Percentiles rank a stretch among this genome's conserved stretches.
These are phyloP conservation scores for Mizuhopecten yessoensis DNA, from an alignment of 1,140 invertebrate species.

Conservation along the genomic window DNA sequence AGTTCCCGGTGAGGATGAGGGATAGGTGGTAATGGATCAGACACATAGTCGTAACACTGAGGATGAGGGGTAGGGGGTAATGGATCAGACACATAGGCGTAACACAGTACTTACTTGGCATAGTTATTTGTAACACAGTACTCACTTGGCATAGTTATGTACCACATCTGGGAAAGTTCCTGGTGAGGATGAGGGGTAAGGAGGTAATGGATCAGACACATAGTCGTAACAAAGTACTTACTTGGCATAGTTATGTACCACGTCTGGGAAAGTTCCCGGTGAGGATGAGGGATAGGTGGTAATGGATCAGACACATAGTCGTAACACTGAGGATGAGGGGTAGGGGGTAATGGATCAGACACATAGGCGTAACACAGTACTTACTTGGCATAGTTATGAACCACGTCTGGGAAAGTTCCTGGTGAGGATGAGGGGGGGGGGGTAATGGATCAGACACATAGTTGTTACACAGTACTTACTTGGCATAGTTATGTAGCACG, in stretches of 20 bases:
- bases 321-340: slow-evolving; percentile 82
- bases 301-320: too few relatives aligned
- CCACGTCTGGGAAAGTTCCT: slow-evolving; percentile 88
- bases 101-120: slow-evolving; percentile 86
- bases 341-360: slow-evolving; percentile 85
- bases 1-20: slow-evolving; percentile 86
- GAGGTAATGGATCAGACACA: too few relatives aligned
- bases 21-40: slow-evolving; percentile 85
- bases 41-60: slow-evolving; percentile 88
- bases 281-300: too few relatives aligned
- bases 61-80: slow-evolving; percentile 85
- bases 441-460: slow-evolving; percentile 87
- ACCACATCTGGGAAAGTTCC: too few relatives aligned
- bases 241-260: too few relatives aligned
- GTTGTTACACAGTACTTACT: slow-evolving; percentile 86
- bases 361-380: slow-evolving; percentile 71
- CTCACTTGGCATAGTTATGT: too few relatives aligned
- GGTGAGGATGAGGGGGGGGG: slow-evolving; percentile 84
- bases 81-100: slow-evolving; percentile 86
- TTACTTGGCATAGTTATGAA: too few relatives aligned
- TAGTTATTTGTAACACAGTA: too few relatives aligned
- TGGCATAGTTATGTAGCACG: slow-evolving; percentile 86
- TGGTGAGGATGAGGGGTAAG: too few relatives aligned
- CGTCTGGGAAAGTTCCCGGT: too few relatives aligned
- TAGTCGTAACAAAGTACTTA: too few relatives aligned